A percentile compares a stretch with the other conserved stretches of the same genome.
Evolutionary conservation across 2,113 vertebrate species (phyloP).

Genomic region (Colius striatus): DNA sequence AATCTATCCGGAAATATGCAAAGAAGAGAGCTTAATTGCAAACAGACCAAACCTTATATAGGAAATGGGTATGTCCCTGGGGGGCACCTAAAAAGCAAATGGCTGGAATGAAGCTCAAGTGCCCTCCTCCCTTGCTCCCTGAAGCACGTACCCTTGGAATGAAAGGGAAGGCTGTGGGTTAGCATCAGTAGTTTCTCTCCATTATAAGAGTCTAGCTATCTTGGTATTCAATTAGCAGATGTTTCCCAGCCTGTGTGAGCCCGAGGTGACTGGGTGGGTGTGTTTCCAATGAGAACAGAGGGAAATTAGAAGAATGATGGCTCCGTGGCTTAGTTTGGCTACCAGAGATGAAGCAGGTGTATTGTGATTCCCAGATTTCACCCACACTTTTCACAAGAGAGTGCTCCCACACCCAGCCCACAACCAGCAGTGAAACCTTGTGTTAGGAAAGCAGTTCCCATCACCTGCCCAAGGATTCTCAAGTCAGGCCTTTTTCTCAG

Average conservation of each 20-base stretch:
- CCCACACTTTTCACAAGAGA: constrained; percentile 38
- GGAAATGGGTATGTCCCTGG: constrained; percentile 72
- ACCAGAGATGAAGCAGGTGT: not conserved
- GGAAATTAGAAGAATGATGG: constrained; percentile 11
- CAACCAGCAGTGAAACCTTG: not conserved
- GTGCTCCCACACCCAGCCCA: not conserved
- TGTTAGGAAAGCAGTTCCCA: not conserved
- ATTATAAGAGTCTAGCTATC: constrained; percentile 24
- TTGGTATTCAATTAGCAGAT: constrained; percentile 53
- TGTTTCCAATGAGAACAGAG: not conserved
- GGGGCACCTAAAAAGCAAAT: constrained; percentile 75
- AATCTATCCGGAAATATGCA: constrained; percentile 80
- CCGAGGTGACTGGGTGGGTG: constrained; percentile 5
- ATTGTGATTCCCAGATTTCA: constrained; percentile 2
- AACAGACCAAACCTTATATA: constrained; percentile 81
- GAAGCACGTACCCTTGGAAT: constrained; percentile 52
- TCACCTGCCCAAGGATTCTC: not conserved
- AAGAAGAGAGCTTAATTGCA: constrained; percentile 79
- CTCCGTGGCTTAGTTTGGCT: not conserved
- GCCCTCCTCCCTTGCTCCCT: constrained; percentile 47
- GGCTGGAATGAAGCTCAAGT: constrained; percentile 73
- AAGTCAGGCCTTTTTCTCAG: not conserved
- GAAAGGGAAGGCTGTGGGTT: constrained; percentile 43
- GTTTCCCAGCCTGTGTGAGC: constrained; percentile 39
- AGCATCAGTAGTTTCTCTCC: constrained; percentile 44